These are phyloP conservation scores for Iguana delicatissima DNA, from an alignment of 2,797 vertebrate genomes.

Conservation along the genomic window DNA sequence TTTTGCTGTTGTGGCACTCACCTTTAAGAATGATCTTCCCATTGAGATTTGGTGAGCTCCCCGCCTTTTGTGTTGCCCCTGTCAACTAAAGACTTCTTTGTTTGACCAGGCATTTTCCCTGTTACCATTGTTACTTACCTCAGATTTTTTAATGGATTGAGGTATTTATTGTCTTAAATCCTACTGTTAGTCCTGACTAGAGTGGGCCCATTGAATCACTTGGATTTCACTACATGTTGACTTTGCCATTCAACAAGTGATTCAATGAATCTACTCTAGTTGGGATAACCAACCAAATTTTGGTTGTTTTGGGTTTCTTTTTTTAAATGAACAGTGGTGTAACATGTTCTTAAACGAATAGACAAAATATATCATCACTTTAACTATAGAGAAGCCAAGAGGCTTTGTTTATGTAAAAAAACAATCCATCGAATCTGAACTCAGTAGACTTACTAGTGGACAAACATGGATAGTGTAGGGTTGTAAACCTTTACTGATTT, in stretches of 20 bases:
- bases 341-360: background rate
- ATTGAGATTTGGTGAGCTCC: background rate
- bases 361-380: background rate
- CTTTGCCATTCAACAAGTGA: no score
- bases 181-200: no score
- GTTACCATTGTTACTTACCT: background rate
- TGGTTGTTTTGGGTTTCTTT: background rate
- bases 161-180: background rate
- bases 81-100: background rate
- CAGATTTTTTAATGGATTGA: background rate
- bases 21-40: background rate
- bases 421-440: no score
- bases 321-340: background rate
- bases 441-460: background rate
- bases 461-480: background rate
- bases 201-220: no score
- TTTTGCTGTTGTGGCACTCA: background rate
- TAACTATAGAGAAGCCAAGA: background rate
- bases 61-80: background rate
- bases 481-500: background rate
- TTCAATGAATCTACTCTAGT: no score
- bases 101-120: background rate
- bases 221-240: no score
- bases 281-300: no score
- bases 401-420: background rate